Evolutionary conservation across 2,888 invertebrate genomes (phyloP), one percentile per base, ranked within the genome.

Genomic region (Smittia sp.): DNA sequence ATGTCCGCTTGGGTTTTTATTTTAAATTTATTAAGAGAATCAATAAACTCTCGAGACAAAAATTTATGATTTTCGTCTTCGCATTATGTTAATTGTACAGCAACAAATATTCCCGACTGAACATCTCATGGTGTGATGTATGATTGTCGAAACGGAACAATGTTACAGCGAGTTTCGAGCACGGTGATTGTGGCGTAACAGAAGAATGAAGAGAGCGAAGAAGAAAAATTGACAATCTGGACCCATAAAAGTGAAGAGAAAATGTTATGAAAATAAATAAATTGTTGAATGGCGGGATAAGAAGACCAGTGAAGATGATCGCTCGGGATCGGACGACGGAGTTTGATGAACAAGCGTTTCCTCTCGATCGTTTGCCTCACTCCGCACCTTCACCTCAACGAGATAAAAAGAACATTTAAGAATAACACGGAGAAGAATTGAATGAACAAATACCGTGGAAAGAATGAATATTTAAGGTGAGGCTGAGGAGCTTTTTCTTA

Each of bases 401-500:
- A 58, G 22, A 58, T 58, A 69, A 67, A 58, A 70, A 20, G 70
- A 70, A 70, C 70, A 70, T 70, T 25, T 58, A 72, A 62, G 39
- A 72, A 62, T 62, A 72, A 58, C 58, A 62, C 22, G 39, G 62
- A 52, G 54, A 11, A 20, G 72, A 72, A 70, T 62, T 58, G 38
- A 72, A 62, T 32, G 58, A 72, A 72, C 72, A 72, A 72, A 72
- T 72, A 62, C 72, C 52, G 58, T 20, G 39, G 62, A 72, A 70
- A 72, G 72, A 72, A 62, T 72, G 72, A 72, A 72, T 52, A 62
- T 72, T 72, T 72, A 72, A 72, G 72, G 72, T 72, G 72, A 72
- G 72, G 72, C 72, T n/a, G n/a, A 27, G 20, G 25, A 63, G 39
- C 32, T 66, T 32, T 65, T 41, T 41, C 20, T 41, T 1, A 38